Evolutionary conservation across 2,888 invertebrate genomes (phyloP).

Genomic region (Bimastos eiseni): DNA sequence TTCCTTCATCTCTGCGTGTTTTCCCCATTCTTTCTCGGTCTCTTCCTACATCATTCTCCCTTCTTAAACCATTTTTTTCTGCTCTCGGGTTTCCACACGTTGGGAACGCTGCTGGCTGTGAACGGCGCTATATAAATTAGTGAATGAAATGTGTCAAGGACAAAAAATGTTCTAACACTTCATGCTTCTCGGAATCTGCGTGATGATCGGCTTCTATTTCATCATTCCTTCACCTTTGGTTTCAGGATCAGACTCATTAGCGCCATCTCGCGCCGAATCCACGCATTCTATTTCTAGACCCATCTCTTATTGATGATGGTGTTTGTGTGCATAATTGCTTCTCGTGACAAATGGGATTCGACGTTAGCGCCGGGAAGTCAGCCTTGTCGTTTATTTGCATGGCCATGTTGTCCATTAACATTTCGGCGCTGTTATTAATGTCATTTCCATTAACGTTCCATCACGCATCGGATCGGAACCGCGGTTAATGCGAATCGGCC

Average conservation of each 20-base stretch:
- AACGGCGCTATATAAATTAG: too few relatives aligned
- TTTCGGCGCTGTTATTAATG: background rate
- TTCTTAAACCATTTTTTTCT: too few relatives aligned
- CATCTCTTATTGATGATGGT: background rate
- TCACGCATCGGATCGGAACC: slow-evolving; percentile 2
- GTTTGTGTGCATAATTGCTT: background rate
- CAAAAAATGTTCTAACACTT: background rate
- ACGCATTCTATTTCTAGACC: background rate
- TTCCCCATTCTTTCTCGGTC: too few relatives aligned
- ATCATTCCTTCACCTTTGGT: background rate
- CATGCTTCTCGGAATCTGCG: background rate
- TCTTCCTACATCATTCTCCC: too few relatives aligned
- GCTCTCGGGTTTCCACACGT: too few relatives aligned
- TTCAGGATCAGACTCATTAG: background rate
- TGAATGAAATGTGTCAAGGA: too few relatives aligned
- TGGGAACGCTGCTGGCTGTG: too few relatives aligned
- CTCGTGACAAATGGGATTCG: background rate
- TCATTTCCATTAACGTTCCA: slow-evolving; percentile 5
- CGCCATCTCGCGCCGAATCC: background rate
- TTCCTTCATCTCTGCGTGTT: too few relatives aligned
- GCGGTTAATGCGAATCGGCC: background rate
- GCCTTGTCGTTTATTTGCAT: background rate
- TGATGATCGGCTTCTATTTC: background rate
- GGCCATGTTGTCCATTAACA: background rate
- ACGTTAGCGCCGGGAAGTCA: background rate